phyloP scores from a whole-genome alignment of 2,113 vertebrate species.

The Paracanthobrama guichenoti region DNA sequence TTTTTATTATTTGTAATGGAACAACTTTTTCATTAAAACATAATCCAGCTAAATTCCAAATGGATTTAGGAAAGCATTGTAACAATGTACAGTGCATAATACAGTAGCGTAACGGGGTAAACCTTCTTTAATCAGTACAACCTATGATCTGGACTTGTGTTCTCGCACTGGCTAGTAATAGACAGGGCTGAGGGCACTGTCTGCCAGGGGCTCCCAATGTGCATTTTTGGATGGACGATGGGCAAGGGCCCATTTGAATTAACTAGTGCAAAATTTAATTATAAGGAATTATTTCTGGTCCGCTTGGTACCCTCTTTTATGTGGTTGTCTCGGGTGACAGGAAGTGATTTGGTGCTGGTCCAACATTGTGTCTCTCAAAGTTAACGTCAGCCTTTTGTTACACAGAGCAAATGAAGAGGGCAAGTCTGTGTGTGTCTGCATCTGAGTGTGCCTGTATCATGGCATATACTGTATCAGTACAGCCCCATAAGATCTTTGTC shows the following conservation, averaged over 20 bases:
- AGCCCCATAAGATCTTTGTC: not conserved
- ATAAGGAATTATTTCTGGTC: slow-evolving; percentile 66
- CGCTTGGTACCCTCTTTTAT: slow-evolving; percentile 61
- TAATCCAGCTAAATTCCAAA: not conserved
- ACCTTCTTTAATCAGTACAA: not conserved
- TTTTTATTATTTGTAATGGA: too few relatives aligned
- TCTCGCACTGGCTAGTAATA: slow-evolving; percentile 7
- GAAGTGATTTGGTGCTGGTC: slow-evolving; percentile 55
- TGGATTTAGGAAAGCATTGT: not conserved
- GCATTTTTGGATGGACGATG: slow-evolving; percentile 34
- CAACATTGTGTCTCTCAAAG: slow-evolving; percentile 39
- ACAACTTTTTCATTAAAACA: too few relatives aligned
- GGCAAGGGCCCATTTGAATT: slow-evolving; percentile 55
- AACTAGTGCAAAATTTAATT: slow-evolving; percentile 68
- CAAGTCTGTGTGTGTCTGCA: slow-evolving; percentile 15
- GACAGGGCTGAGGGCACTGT: slow-evolving; percentile 44
- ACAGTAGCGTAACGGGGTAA: not conserved
- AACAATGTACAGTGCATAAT: not conserved
- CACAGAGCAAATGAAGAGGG: slow-evolving; percentile 15
- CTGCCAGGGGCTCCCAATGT: slow-evolving; percentile 30
- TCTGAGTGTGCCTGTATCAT: slow-evolving; percentile 15
- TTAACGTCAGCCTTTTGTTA: slow-evolving; percentile 25
- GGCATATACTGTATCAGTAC: not conserved
- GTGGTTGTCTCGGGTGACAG: slow-evolving; percentile 54
- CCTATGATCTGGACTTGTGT: not conserved